A percentile compares a stretch with the other conserved stretches of the same genome.
Conservation (phyloP, 2,113 vertebrate species). For the Lampris incognitus region DNA sequence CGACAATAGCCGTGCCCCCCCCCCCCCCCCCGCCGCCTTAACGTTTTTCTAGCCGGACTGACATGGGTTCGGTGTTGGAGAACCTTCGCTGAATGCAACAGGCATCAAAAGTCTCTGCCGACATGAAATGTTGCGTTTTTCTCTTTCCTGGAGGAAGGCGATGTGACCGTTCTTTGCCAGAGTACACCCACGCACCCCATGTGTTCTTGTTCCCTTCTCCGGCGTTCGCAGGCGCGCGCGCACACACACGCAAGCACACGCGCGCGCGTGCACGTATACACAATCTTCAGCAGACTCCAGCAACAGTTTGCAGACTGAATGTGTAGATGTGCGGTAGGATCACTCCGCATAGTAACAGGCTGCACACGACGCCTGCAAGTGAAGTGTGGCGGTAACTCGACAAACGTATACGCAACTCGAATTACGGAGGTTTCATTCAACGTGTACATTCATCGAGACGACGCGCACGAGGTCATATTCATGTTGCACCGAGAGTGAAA, state of each 20-base stretch:
- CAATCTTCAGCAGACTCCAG: conserved; percentile 33
- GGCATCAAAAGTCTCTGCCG: conserved; percentile 9
- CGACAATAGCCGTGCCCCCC: too few relatives aligned
- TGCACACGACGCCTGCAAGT: too few relatives aligned
- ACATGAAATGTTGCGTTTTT: conserved; percentile 63
- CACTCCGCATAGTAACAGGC: conserved; percentile 17
- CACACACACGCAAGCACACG: not conserved
- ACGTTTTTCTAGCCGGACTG: conserved; percentile 9
- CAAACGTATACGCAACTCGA: not conserved
- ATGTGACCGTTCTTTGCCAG: conserved; percentile 68
- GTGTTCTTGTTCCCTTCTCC: conserved; percentile 67
- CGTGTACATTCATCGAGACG: too few relatives aligned
- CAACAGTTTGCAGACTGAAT: conserved; percentile 33
- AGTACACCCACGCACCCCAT: conserved; percentile 77
- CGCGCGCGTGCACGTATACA: conserved; percentile 11
- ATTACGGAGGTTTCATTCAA: too few relatives aligned
- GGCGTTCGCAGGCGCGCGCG: conserved; percentile 17
- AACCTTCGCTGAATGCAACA: conserved; percentile 41
- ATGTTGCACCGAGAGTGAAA: too few relatives aligned
- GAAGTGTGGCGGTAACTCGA: too few relatives aligned
- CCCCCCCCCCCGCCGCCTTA: too few relatives aligned
- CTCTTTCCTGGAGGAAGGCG: conserved; percentile 70
- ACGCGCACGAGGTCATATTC: too few relatives aligned
- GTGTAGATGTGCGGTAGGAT: conserved; percentile 1
- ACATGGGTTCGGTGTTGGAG: conserved; percentile 22